Evolutionary conservation across 2,888 invertebrate genomes (phyloP).

Genomic region (Tolmerus cingulatus): DNA sequence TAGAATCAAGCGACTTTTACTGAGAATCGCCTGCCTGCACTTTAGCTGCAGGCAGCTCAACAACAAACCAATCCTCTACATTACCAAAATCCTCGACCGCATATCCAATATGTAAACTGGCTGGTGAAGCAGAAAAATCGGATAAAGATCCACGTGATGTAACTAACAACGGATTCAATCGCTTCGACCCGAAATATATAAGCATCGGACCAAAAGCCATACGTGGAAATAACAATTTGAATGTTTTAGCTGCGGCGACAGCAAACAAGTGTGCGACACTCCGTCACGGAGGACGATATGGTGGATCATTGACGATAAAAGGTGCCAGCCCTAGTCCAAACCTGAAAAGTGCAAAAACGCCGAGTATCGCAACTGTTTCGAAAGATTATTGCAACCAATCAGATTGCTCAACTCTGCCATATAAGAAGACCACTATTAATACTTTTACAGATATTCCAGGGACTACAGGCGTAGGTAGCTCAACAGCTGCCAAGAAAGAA

Average conservation of each 20-base stretch:
- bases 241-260: constrained; percentile 57
- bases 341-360: constrained; percentile 63
- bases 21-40: constrained; percentile 77
- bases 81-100: constrained; percentile 61
- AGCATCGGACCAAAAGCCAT: constrained; percentile 64
- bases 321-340: constrained; percentile 62
- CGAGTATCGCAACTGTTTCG: constrained; percentile 63
- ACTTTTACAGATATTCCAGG: constrained; percentile 62
- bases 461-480: constrained; percentile 62
- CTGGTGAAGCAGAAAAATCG: constrained; percentile 53
- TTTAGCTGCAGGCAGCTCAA: constrained; percentile 62
- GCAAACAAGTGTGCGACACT: constrained; percentile 63
- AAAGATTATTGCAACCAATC: constrained; percentile 62
- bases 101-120: constrained; percentile 59
- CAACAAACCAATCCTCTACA: constrained; percentile 54
- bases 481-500: constrained; percentile 55
- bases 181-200: constrained; percentile 64
- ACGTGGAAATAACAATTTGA: constrained; percentile 60
- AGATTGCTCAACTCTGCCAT: constrained; percentile 58
- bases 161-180: constrained; percentile 62
- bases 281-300: constrained; percentile 63
- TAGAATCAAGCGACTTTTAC: constrained; percentile 93
- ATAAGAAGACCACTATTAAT: constrained; percentile 56
- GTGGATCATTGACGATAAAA: constrained; percentile 56
- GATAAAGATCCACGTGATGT: constrained; percentile 63